A percentile compares a stretch with the other conserved stretches of the same genome.
These are phyloP conservation scores for Notodonta dromedarius DNA, from an alignment of 2,888 invertebrate genomes.

Conservation along the genomic window DNA sequence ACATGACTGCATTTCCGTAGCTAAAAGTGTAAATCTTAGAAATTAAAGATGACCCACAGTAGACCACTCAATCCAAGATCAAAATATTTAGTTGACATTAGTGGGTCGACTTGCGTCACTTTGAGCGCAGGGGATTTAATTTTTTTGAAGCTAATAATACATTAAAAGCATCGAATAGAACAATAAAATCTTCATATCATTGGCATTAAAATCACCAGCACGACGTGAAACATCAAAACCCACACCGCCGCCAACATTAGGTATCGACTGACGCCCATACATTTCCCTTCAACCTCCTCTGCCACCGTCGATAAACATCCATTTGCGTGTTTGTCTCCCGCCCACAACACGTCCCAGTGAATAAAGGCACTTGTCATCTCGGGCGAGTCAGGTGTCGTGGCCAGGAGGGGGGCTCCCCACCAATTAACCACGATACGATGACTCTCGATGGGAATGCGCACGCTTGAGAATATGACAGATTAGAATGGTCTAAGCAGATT, in stretches of 20 bases:
- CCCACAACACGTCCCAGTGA: conserved; percentile 12
- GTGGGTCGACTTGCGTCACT: no score
- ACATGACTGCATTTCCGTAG: no score
- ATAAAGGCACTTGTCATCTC: conserved; percentile 28
- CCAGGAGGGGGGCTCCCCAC: conserved; percentile 23
- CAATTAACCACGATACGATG: conserved; percentile 43
- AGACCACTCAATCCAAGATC: no score
- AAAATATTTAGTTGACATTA: no score
- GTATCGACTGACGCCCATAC: not conserved
- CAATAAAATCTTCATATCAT: no score
- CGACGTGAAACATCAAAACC: not conserved
- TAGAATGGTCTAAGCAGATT: no score
- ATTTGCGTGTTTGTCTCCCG: conserved; percentile 14
- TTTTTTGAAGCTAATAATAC: no score
- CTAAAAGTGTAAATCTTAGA: no score
- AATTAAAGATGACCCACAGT: no score
- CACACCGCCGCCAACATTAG: not conserved
- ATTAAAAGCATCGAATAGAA: no score
- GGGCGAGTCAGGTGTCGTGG: conserved; percentile 32
- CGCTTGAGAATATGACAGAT: conserved; percentile 11
- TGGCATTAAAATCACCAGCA: no score
- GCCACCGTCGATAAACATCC: conserved; percentile 19
- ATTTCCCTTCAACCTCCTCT: not conserved
- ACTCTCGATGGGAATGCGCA: conserved; percentile 34
- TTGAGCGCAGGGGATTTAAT: no score